Evolutionary conservation across 1,140 invertebrate genomes (phyloP).

Genomic region (Branchinecta lynchi): DNA sequence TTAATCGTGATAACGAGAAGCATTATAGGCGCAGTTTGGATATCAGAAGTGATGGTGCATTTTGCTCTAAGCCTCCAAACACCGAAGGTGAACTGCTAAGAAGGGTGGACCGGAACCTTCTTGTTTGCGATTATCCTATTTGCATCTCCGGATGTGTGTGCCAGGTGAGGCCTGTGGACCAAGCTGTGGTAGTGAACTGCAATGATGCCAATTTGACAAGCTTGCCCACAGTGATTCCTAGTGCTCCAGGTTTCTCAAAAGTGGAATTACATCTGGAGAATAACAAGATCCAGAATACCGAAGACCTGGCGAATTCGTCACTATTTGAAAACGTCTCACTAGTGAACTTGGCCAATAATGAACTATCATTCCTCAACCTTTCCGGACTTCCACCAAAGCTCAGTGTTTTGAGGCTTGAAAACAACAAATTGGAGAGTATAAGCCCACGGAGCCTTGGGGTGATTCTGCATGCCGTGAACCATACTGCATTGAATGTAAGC

Average conservation of each 20-base stretch:
- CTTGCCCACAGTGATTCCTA: neutral
- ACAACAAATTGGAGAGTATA: neutral
- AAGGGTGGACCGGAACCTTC: neutral
- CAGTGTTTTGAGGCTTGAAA: neutral
- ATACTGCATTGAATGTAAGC: neutral
- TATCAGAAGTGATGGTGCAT: conserved; percentile 2
- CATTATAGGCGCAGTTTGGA: neutral
- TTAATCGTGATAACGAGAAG: neutral
- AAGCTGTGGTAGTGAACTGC: neutral
- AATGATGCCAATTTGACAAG: neutral
- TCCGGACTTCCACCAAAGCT: neutral
- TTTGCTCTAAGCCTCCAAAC: neutral
- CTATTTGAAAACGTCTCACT: neutral
- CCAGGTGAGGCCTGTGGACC: neutral
- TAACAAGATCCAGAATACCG: neutral
- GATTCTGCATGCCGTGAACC: neutral
- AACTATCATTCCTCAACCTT: neutral
- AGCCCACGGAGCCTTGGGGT: neutral
- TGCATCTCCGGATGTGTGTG: neutral
- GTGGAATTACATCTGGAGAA: neutral
- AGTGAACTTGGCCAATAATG: neutral
- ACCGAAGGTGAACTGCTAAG: neutral
- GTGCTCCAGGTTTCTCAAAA: neutral
- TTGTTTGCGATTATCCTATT: neutral
- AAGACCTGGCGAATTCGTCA: neutral